phyloP scores from a whole-genome alignment of 2,113 vertebrate species.

The Myiagra hebetior region DNA sequence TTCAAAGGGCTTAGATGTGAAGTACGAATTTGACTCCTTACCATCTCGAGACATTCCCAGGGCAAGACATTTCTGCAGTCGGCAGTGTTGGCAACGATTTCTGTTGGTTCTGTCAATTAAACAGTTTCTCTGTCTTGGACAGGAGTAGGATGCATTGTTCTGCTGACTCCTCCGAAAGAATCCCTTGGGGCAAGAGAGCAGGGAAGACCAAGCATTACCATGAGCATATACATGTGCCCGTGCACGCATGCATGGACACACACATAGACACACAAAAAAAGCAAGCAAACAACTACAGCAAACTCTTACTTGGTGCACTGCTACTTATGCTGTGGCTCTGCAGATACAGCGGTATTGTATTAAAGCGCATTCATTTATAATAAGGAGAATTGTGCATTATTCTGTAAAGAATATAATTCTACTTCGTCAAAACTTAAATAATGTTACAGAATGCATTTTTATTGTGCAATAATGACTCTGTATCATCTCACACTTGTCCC shows the following conservation, averaged over 20 bases:
- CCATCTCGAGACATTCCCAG: slow-evolving; percentile 99
- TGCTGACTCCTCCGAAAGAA: slow-evolving; percentile 99
- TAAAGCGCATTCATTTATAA: background rate
- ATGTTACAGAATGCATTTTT: background rate
- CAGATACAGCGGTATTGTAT: background rate
- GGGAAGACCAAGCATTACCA: background rate
- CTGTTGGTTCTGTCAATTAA: slow-evolving; percentile 99
- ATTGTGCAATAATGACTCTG: background rate
- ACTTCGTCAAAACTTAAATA: background rate
- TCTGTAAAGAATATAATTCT: background rate
- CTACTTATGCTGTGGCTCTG: background rate
- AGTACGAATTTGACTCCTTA: slow-evolving; percentile 69
- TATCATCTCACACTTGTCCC: background rate
- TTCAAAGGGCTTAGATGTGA: slow-evolving; percentile 49
- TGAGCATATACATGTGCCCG: background rate
- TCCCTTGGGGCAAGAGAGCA: slow-evolving; percentile 75
- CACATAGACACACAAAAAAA: background rate
- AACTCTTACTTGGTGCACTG: background rate
- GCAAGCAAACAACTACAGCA: background rate
- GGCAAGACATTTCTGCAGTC: slow-evolving; percentile 99
- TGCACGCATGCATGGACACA: rapidly evolving
- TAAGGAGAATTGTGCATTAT: background rate
- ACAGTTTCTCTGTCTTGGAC: slow-evolving; percentile 98
- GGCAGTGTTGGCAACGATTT: slow-evolving; percentile 99
- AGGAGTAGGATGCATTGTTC: slow-evolving; percentile 98